Evolutionary conservation across 2,888 invertebrate species (phyloP).

Genomic region (Cerastoderma edule): DNA sequence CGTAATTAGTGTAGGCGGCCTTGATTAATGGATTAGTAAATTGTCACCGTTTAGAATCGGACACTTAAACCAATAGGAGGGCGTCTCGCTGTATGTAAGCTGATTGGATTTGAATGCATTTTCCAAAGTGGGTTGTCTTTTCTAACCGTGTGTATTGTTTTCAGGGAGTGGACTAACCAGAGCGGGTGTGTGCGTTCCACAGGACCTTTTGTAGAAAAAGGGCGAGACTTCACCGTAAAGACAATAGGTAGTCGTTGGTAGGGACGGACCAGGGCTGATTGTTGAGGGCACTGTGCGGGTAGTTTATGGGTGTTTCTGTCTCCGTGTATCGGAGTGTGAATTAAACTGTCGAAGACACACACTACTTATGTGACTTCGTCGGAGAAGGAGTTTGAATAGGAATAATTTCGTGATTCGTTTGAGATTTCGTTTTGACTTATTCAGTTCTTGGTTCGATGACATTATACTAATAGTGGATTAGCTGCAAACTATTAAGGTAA

Average conservation of each 20-base stretch:
- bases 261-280: neutral
- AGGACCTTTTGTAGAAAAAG: neutral
- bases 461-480: no score
- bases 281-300: neutral
- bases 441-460: no score
- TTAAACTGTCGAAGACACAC: no score
- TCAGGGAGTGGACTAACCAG: neutral
- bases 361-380: no score
- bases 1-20: conserved; percentile 4
- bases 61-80: conserved; percentile 8
- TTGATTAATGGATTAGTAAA: conserved; percentile 1
- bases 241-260: neutral
- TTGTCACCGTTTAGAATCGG: neutral
- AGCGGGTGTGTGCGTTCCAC: neutral
- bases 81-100: conserved; percentile 6
- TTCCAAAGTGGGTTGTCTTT: neutral
- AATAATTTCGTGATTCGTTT: no score
- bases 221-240: conserved; percentile 6
- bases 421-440: no score
- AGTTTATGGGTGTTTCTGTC: no score
- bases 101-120: conserved; percentile 14
- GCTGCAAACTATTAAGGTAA: no score
- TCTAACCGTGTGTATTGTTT: neutral
- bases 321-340: no score
- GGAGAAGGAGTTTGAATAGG: no score